Evolutionary conservation across 2,797 vertebrate genomes (phyloP).

Genomic region (Tokudaia tokunoshimensis): DNA sequence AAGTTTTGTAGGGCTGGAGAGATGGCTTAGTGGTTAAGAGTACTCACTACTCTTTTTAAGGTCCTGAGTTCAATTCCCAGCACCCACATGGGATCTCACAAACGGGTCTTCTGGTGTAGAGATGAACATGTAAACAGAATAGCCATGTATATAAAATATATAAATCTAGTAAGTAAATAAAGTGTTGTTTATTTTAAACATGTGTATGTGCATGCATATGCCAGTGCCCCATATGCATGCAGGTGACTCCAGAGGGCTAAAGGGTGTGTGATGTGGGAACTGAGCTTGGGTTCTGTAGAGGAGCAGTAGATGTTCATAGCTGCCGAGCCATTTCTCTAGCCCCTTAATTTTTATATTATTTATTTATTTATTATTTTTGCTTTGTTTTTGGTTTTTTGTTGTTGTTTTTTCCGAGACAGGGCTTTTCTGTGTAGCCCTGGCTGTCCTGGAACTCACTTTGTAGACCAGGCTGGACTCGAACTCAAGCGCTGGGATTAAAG

Average conservation of each 20-base stretch:
- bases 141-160: neutral
- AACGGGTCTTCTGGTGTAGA: neutral
- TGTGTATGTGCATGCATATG: neutral
- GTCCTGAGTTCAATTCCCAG: too few relatives aligned
- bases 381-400: neutral
- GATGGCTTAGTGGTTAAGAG: too few relatives aligned
- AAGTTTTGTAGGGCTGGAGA: too few relatives aligned
- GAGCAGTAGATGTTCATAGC: neutral
- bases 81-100: too few relatives aligned
- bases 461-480: too few relatives aligned
- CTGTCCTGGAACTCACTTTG: too few relatives aligned
- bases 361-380: neutral
- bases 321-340: neutral
- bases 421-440: too few relatives aligned
- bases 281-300: neutral
- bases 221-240: neutral
- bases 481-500: too few relatives aligned
- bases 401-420: too few relatives aligned
- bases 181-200: too few relatives aligned
- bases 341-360: neutral
- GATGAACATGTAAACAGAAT: neutral
- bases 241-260: neutral
- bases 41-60: too few relatives aligned
- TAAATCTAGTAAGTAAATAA: too few relatives aligned
- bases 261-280: neutral